Conservation (phyloP, 2,888 invertebrate species). For the Gasteruption jaculator region DNA sequence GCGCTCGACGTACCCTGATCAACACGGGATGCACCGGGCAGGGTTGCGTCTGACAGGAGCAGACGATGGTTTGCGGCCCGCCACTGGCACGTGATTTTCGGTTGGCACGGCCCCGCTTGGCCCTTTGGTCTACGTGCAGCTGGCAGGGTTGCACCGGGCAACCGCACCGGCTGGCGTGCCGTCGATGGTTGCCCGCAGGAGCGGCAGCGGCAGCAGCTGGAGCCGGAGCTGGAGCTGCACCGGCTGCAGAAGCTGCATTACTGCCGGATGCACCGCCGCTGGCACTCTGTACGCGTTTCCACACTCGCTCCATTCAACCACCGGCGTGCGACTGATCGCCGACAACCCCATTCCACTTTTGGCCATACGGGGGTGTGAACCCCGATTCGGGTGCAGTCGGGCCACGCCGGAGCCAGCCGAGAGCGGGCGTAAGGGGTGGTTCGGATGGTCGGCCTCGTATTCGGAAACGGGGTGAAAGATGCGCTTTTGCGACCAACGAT, state of each 20-base stretch:
- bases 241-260: too few relatives aligned
- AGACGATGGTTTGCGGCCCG: constrained; percentile 47
- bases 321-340: constrained; percentile 43
- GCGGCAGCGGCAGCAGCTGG: too few relatives aligned
- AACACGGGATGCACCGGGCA: constrained; percentile 48
- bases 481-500: too few relatives aligned
- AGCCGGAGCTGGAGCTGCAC: too few relatives aligned
- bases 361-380: too few relatives aligned
- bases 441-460: too few relatives aligned
- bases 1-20: constrained; percentile 43
- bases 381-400: constrained; percentile 1
- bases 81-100: constrained; percentile 41
- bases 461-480: too few relatives aligned
- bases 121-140: constrained; percentile 46
- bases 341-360: constrained; percentile 20
- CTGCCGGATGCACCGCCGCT: too few relatives aligned
- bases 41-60: constrained; percentile 46
- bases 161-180: constrained; percentile 39
- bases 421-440: too few relatives aligned
- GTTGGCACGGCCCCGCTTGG: constrained; percentile 34
- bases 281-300: constrained; percentile 48
- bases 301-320: constrained; percentile 50
- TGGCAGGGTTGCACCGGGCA: constrained; percentile 45
- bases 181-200: too few relatives aligned
- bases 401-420: too few relatives aligned